Evolutionary conservation across 2,113 vertebrate species (phyloP), one percentile per base, ranked within the genome.

Genomic region (Gobius niger): DNA sequence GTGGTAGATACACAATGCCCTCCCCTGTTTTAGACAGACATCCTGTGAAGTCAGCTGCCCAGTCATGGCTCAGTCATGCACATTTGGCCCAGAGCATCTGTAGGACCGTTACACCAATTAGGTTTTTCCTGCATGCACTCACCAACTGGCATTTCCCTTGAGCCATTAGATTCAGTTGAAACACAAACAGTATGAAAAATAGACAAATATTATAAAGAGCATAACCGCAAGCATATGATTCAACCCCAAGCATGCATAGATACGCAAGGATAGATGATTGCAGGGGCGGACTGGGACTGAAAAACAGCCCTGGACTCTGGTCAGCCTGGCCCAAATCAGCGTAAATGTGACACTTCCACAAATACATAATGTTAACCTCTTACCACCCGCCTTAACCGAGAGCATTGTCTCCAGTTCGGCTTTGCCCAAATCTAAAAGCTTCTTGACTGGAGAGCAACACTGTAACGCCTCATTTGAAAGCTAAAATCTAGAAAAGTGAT

Each of bases 21-120:
- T 75, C 79, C 76, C 78, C 83, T 90, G 87, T 90, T 74, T 76
- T 46, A 65, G 63, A 79, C 78, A 0, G 81, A 72, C 82, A 85
- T 88, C 87, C 83, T 87, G 82, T 87, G 65, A 75, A 81, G 85
- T 89, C 88, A 88, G 84, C 87, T 85, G 86, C 81, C 12, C 57
- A 82, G 85, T 84, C 84, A 82, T 74, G 76, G 77, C 80, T 75
- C 59, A 84, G 77, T 79, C 72, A 85, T 75, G 72, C 62, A 81
- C 79, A 74, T 82, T 78, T 73, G 76, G 74, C 69, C 63, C 44
- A 10, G 1, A 60, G 68, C 40, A 50, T 75, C 19, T 65, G 57
- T 44, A 65, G 14, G 61, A 47, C 52, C 19, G 9, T 76, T 52
- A 41, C 41, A 14, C 52, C 67, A 76, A 74, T 73, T 73, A 52